Evolutionary conservation across 2,888 invertebrate species (phyloP), one percentile per base, ranked within the genome.

Genomic region (Amorpha juglandis): DNA sequence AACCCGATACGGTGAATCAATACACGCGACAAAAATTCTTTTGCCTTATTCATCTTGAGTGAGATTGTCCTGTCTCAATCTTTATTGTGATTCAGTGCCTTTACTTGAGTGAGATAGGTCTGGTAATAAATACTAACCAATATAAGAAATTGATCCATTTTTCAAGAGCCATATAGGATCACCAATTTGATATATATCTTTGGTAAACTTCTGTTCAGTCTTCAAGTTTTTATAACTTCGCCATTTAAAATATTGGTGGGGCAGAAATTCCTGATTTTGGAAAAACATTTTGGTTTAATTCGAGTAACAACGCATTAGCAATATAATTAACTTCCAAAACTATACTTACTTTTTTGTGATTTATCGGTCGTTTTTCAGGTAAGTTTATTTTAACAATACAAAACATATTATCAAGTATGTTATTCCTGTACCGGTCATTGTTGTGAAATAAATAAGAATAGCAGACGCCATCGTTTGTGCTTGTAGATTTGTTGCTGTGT

Each of bases 301-400:
- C 52, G 6, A 62, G 33, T 51, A 53, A 27, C 14, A 4, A 48
- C 11, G 35, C 0, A 12, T 19, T 16, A 16, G 21, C 4, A 21
- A 14, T 16, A 6, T n/a, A 11, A 38, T 11, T 48, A 16, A 35
- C 11, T 19, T 50, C 6, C 33, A 19, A 27, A 27, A 27, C 9
- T 47, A n/a, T 66, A 67, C 64, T 69, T 79, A 87, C 89, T 78
- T 81, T 78, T 70, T 76, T 72, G 45, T 70, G 63, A 53, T 67
- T 77, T 64, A 79, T 73, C 64, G 72, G 78, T 45, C 77, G 75
- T 70, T 78, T 86, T 47, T 80, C 79, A 4, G 92, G 92, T 51
- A 92, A 76, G 76, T 93, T 93, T 9, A 80, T 82, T 79, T 90
- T 89, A 12, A 81, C 84, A 71, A 92, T 79, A 75, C 92, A 92